Evolutionary conservation across 2,113 vertebrate genomes (phyloP).

Genomic region (Odobenus rosmarus): DNA sequence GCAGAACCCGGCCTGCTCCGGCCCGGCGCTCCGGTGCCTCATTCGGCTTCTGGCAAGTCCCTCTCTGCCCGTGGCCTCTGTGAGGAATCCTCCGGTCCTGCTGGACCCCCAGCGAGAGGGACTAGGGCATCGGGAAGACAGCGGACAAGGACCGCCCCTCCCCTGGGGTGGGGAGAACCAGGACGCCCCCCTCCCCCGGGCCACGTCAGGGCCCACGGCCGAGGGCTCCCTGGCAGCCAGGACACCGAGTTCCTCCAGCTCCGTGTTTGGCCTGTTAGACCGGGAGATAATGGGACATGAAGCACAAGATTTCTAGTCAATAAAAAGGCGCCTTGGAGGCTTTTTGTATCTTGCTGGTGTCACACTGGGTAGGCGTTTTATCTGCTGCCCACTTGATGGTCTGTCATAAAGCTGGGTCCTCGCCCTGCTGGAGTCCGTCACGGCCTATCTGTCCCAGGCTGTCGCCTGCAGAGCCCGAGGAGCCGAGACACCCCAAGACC

Average conservation of each 20-base stretch:
- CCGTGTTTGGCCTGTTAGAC: slow-evolving; percentile 55
- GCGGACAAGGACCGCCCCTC: accelerated
- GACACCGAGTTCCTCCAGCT: slow-evolving; percentile 57
- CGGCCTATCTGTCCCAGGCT: not conserved
- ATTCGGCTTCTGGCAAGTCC: not conserved
- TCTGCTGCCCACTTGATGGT: slow-evolving; percentile 79
- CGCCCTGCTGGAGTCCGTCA: not conserved
- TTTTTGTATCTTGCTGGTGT: slow-evolving; percentile 80
- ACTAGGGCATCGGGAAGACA: too few species aligned
- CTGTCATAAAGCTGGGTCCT: slow-evolving; percentile 70
- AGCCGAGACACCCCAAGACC: not conserved
- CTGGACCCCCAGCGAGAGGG: not conserved
- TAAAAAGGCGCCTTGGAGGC: slow-evolving; percentile 75
- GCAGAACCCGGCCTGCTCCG: not conserved
- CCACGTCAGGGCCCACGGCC: accelerated
- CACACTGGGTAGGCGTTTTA: slow-evolving; percentile 77
- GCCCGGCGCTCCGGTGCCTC: accelerated
- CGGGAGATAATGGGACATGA: slow-evolving; percentile 76
- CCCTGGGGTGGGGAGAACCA: not conserved
- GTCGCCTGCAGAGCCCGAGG: accelerated
- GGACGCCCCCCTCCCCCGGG: not conserved
- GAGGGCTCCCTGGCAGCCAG: not conserved
- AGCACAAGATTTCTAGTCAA: slow-evolving; percentile 76
- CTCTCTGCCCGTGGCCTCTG: accelerated
- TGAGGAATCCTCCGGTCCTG: accelerated